Evolutionary conservation across 2,113 vertebrate species (phyloP).

Genomic region (Python bivittatus): DNA sequence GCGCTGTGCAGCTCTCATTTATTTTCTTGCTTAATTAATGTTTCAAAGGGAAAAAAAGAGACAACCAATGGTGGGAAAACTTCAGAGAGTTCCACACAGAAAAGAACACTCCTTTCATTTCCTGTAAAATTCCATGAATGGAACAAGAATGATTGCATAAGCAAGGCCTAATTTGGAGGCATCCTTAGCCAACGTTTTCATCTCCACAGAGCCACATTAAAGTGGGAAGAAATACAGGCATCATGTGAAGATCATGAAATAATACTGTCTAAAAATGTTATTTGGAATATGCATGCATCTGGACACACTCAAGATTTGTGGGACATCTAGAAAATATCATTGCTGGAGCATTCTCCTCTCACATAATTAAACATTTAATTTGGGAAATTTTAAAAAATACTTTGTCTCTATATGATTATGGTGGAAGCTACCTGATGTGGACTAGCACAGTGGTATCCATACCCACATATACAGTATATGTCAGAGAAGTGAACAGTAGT

Average conservation of each 20-base stretch:
- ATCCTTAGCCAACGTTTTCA: neutral
- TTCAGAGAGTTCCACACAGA: neutral
- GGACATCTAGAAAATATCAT: neutral
- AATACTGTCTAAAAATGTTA: neutral
- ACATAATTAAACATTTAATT: neutral
- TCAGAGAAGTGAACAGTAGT: neutral
- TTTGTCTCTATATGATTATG: neutral
- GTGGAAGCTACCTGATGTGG: neutral
- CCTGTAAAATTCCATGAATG: neutral
- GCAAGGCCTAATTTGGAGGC: neutral
- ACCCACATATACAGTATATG: neutral
- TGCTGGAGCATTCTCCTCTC: neutral
- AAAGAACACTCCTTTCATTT: neutral
- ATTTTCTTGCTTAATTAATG: neutral
- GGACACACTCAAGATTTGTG: neutral
- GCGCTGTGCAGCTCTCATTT: neutral
- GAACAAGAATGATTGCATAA: neutral
- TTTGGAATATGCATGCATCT: neutral
- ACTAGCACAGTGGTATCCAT: neutral
- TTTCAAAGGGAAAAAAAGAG: neutral
- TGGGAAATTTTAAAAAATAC: neutral
- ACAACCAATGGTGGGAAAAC: neutral
- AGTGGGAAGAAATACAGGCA: neutral
- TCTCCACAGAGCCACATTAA: neutral
- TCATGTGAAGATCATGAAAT: neutral